Evolutionary conservation across 2,888 invertebrate genomes (phyloP).

Genomic region (Euproctis similis): DNA sequence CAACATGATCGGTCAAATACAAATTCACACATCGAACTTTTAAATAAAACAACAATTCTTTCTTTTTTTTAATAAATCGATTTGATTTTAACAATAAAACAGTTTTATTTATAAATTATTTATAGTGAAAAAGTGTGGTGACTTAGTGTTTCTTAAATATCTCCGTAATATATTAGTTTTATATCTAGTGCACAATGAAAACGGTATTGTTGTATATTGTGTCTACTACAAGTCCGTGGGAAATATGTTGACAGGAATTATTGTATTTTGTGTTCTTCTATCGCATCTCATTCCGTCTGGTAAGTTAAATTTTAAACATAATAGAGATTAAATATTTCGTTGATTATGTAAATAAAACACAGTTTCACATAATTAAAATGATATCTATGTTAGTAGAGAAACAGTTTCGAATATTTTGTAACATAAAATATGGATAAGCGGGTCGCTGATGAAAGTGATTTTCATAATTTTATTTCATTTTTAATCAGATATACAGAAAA

Average conservation of each 20-base stretch:
- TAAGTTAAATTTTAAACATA: conserved; percentile 29
- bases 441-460: too few species aligned
- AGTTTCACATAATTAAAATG: too few species aligned
- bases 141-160: conserved; percentile 33
- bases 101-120: conserved; percentile 35
- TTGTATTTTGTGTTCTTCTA: conserved; percentile 48
- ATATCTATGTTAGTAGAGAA: too few species aligned
- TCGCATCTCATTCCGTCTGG: conserved; percentile 48
- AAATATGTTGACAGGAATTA: conserved; percentile 64
- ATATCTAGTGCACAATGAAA: conserved; percentile 57
- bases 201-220: conserved; percentile 52
- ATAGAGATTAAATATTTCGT: background rate
- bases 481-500: too few species aligned
- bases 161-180: conserved; percentile 31
- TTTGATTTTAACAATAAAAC: conserved; percentile 36
- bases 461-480: too few species aligned
- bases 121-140: conserved; percentile 36
- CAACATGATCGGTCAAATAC: conserved; percentile 38
- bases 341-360: too few species aligned
- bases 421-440: too few species aligned
- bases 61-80: conserved; percentile 34
- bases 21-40: conserved; percentile 27
- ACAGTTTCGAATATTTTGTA: too few species aligned
- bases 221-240: conserved; percentile 45
- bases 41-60: conserved; percentile 15